A percentile compares a stretch with the other conserved stretches of the same genome.
phyloP scores from a whole-genome alignment of 2,888 invertebrate genomes.

The Blomia tropicalis region DNA sequence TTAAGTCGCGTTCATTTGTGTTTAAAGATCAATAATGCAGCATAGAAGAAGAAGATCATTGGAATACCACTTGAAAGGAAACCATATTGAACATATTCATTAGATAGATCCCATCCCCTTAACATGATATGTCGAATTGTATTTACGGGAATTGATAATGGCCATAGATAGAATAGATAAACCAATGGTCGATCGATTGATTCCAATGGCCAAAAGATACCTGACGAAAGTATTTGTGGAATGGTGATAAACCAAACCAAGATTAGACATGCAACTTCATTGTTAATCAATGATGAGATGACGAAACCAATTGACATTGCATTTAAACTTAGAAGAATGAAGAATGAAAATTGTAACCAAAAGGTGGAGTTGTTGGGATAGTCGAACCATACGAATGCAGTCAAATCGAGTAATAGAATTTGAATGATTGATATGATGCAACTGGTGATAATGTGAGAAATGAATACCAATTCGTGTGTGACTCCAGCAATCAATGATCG shows the following conservation, averaged over 20 bases:
- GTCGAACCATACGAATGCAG: constrained; percentile 5
- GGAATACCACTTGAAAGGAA: constrained; percentile 13
- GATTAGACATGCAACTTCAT: constrained; percentile 16
- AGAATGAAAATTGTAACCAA: not conserved
- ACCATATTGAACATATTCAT: constrained; percentile 5
- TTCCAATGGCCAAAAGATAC: constrained; percentile 89
- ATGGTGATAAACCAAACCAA: constrained; percentile 17
- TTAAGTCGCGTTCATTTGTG: constrained; percentile 1
- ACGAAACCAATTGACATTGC: constrained; percentile 16
- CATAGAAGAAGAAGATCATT: constrained; percentile 11
- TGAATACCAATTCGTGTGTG: constrained; percentile 17
- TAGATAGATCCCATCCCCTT: constrained; percentile 8
- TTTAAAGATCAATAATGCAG: constrained; percentile 10
- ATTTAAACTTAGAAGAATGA: constrained; percentile 3
- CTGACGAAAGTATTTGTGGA: constrained; percentile 38
- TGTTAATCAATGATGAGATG: constrained; percentile 12
- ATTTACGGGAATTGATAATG: not conserved
- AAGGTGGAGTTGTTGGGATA: not conserved
- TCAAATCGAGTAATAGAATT: constrained; percentile 12
- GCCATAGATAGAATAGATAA: constrained; percentile 39
- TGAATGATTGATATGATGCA: constrained; percentile 13
- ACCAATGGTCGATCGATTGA: constrained; percentile 73
- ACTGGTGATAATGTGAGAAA: constrained; percentile 21
- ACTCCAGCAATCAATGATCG: constrained; percentile 20
- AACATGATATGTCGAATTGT: constrained; percentile 12